Base-by-base conservation (phyloP, 2,797 vertebrate species). In the Babyrousa celebensis region DNA sequence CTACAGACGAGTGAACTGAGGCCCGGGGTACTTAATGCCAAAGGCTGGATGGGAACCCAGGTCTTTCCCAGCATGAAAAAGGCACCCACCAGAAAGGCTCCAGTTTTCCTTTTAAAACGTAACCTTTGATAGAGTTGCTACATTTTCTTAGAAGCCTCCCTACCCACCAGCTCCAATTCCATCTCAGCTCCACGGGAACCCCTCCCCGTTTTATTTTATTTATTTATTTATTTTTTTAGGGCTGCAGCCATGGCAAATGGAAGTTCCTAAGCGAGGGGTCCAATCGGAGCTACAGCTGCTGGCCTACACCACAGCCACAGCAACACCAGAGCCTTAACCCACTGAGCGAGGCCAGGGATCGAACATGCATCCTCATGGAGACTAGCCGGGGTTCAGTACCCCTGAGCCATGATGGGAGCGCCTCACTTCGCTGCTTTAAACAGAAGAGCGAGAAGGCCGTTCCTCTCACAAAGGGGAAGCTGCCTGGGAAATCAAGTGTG, bases 401-500 rank as follows among this genome's bases (percentile, higher is more conserved):
- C 6, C 43, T 48, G 43, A 48, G 43, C 43, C 43, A 48, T 48
- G 43, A 48, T 48, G 43, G 43, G 43, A 48, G 9, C 43, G 6
- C 43, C 43, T 48, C 43, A 7, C 48, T 82, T 78, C n/a, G 60
- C 48, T 1, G 18, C 1, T 32, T 48, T 85, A 48, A 70, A 56
- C 1, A 71, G 32, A 84, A 29, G 62, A 4, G 72, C 90, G 85
- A 79, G 23, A 78, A 1, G 43, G 62, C 40, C 96, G 74, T 78
- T 95, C 7, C 11, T 89, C 63, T 74, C 83, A 40, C 65, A 86
- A 65, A 0, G 48, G 86, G 5, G 43, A 91, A 89, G 27, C 60
- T 82, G 84, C 82, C 93, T 62, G 48, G 85, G 36, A 83, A 93
- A n/a, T 83, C 84, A 88, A 87, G 72, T 63, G 29, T 77, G 85